A percentile compares a stretch with the other conserved stretches of the same genome.
Conservation (phyloP, 2,888 invertebrate species). For the Anodontia alba region DNA sequence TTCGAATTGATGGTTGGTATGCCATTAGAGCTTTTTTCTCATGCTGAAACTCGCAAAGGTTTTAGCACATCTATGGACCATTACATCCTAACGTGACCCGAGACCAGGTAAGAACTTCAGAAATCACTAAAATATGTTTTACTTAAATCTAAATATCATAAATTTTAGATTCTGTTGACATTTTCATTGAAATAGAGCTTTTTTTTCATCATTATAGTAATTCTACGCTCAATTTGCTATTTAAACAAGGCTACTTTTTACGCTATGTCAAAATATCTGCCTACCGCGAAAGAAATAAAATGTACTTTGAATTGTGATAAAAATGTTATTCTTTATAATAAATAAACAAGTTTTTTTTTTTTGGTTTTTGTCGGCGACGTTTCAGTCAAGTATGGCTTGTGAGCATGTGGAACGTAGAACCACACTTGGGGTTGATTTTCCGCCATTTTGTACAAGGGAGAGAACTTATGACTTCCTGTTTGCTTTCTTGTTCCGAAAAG, state of each 20-base stretch:
- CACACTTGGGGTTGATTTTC: no score
- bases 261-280: neutral
- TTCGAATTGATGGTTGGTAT: no score
- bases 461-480: no score
- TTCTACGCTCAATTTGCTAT: conserved; percentile 1
- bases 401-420: no score
- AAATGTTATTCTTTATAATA: neutral
- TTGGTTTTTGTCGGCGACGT: no score
- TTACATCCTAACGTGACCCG: neutral
- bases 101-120: neutral
- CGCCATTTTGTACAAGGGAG: no score
- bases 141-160: neutral
- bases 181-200: neutral
- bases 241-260: neutral
- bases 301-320: neutral
- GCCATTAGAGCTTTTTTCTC: no score
- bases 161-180: conserved; percentile 2
- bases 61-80: neutral
- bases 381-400: no score
- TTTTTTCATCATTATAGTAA: conserved; percentile 9
- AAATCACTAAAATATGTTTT: neutral
- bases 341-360: conserved; percentile 45
- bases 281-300: neutral
- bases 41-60: no score
- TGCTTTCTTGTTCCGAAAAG: no score